phyloP scores from a whole-genome alignment of 2,797 vertebrate species.

The Chrosomus eos region DNA sequence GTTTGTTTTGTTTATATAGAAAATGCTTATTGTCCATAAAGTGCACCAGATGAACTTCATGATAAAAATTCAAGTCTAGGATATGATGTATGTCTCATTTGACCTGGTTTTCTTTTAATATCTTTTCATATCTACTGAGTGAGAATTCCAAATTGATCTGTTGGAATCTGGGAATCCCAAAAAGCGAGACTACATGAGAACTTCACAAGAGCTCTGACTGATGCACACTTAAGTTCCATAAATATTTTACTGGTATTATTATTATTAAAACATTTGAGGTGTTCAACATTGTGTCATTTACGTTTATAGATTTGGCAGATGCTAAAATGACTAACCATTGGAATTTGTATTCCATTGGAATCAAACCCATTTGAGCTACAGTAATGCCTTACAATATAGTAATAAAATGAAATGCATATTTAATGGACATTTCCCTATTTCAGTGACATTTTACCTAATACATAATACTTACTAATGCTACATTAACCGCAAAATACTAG shows the following conservation, averaged over 20 bases:
- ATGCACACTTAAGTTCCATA: not conserved
- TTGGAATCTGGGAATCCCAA: not conserved
- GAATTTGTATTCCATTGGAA: not conserved
- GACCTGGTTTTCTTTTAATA: not conserved
- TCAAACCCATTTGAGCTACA: not conserved
- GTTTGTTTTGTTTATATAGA: not conserved
- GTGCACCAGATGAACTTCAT: not conserved
- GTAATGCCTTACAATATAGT: not conserved
- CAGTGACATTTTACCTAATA: not conserved
- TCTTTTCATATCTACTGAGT: not conserved
- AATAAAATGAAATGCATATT: not conserved
- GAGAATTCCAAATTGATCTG: not conserved
- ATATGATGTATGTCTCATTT: not conserved
- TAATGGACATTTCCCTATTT: not conserved
- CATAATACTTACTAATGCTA: not conserved
- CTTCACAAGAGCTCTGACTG: not conserved
- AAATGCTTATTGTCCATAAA: not conserved
- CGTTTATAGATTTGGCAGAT: not conserved
- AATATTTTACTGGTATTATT: not conserved
- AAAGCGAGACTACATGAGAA: not conserved
- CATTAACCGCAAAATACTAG: not conserved
- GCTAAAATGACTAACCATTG: not conserved
- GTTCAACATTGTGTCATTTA: not conserved
- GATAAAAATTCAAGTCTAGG: not conserved
- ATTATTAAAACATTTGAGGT: not conserved